Evolutionary conservation across 2,888 invertebrate species (phyloP), one percentile per base, ranked within the genome.

Genomic region (Noctua janthina): DNA sequence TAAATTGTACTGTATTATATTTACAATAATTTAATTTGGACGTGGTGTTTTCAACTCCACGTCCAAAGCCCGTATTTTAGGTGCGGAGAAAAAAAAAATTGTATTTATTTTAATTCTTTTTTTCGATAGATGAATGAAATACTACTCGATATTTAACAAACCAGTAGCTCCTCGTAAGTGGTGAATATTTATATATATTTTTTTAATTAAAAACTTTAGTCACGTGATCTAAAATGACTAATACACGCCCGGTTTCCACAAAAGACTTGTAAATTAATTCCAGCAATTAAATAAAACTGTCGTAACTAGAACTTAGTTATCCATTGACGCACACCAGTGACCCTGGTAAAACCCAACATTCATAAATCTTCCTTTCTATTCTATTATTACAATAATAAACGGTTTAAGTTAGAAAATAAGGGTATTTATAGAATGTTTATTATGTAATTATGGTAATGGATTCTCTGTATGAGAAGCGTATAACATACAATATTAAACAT

Each of bases 281-380:
- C 66, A 82, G 35, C 43, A 82, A 83, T 83, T 84, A 76, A 76
- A 82, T 79, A 78, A 82, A 83, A 79, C 62, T 71, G 75, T 35
- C 46, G 54, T 77, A 43, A 74, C 67, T 76, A 76, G 76, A 81
- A 84, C 68, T 81, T 80, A 76, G 84, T 82, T 83, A 84, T 81
- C 68, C 78, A 86, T 79, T 93, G 93, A 93, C 93, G 93, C 86
- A 93, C 87, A 89, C 78, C 66, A 68, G 83, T 89, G 90, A 88
- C 90, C 88, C 85, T 90, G 93, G 93, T 89, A 91, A 91, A 90
- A 89, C 92, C 92, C 90, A 90, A 88, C 79, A 86, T 78, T 83
- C 77, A 88, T 88, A 88, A 85, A 84, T 86, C 86, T 84, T 88
- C 90, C 89, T 89, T 89, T 90, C 90, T 89, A 87, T 83, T 88